Evolutionary conservation across 2,888 invertebrate species (phyloP).

Genomic region (Idaea aversata): DNA sequence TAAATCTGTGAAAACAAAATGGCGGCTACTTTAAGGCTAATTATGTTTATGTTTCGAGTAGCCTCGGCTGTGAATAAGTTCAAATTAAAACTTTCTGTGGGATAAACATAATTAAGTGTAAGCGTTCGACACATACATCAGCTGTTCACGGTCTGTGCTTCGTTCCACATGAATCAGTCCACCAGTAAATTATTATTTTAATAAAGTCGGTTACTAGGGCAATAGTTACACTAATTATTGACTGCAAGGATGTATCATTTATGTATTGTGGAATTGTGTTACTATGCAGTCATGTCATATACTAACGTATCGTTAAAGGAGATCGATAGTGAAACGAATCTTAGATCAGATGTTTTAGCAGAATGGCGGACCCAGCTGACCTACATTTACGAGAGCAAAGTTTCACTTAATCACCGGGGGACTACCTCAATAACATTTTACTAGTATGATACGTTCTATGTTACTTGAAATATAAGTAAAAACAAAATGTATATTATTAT

Average conservation of each 20-base stretch:
- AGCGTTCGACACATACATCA: constrained; percentile 12
- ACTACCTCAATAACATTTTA: neutral
- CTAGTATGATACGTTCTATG: neutral
- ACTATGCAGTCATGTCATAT: neutral
- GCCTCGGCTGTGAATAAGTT: constrained; percentile 14
- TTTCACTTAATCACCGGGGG: constrained; percentile 17
- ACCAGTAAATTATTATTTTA: constrained; percentile 18
- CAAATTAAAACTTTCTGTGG: constrained; percentile 13
- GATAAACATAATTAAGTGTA: constrained; percentile 36
- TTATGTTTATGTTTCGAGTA: constrained; percentile 19
- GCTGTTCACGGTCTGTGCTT: constrained; percentile 26
- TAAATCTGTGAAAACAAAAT: constrained; percentile 20
- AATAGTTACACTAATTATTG: constrained; percentile 12
- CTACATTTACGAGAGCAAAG: constrained; percentile 33
- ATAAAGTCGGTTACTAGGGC: constrained; percentile 22
- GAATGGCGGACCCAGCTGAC: constrained; percentile 39
- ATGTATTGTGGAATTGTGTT: neutral
- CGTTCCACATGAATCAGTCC: constrained; percentile 30
- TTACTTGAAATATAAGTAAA: neutral
- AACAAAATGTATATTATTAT: neutral
- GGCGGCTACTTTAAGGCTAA: constrained; percentile 18
- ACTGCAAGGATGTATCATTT: neutral
- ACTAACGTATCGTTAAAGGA: neutral
- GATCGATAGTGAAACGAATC: neutral
- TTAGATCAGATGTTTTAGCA: constrained; percentile 18